phyloP scores from a whole-genome alignment of 2,797 vertebrate genomes.

The Crenichthys baileyi region DNA sequence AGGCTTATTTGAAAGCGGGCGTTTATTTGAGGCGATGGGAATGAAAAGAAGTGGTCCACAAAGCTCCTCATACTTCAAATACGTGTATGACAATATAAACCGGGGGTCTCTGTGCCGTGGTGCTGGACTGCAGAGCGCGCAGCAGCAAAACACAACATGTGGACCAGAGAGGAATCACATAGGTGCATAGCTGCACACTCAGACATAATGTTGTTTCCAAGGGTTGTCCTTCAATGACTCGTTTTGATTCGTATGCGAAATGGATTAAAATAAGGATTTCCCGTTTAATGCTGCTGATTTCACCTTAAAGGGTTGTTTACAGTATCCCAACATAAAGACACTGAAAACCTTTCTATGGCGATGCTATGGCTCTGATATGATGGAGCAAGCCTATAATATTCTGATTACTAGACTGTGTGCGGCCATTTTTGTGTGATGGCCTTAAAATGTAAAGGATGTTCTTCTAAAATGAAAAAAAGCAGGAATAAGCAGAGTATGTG shows the following conservation, averaged over 20 bases:
- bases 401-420: conserved; percentile 35
- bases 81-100: conserved; percentile 58
- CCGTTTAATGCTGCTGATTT: conserved; percentile 32
- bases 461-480: background rate
- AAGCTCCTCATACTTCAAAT: conserved; percentile 79
- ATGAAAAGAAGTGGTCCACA: conserved; percentile 81
- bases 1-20: conserved; percentile 79
- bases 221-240: conserved; percentile 25
- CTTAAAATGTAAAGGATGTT: conserved; percentile 35
- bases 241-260: conserved; percentile 43
- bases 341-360: conserved; percentile 30
- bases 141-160: conserved; percentile 49
- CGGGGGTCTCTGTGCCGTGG: conserved; percentile 33
- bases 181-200: conserved; percentile 36
- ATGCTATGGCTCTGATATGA: conserved; percentile 29
- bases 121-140: conserved; percentile 42
- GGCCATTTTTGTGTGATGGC: conserved; percentile 44
- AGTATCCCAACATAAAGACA: conserved; percentile 27
- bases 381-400: conserved; percentile 40
- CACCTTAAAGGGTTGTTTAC: conserved; percentile 29
- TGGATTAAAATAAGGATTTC: conserved; percentile 27
- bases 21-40: conserved; percentile 73
- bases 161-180: conserved; percentile 43
- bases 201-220: conserved; percentile 17
- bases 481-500: background rate